Base-by-base conservation (phyloP, 2,888 invertebrate species). In the Atethmia centrago region DNA sequence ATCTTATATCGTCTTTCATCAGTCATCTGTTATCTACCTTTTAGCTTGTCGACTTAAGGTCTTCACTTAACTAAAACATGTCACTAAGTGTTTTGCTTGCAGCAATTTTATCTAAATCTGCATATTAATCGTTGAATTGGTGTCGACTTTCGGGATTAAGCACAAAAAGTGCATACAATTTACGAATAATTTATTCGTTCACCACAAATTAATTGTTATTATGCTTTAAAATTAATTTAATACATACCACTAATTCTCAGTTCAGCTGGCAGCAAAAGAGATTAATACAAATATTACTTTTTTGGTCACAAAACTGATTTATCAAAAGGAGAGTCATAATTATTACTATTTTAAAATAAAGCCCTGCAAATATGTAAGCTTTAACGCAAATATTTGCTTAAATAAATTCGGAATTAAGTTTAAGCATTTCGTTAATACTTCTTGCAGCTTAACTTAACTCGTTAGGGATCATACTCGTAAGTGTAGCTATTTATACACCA, bases 231-330 rank as follows among this genome's bases (percentile, higher is more conserved):
- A 82, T 69, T 67, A 66, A 70, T 80, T 70, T 1, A 59, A 84
- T 82, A 82, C 82, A 63, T 82, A 82, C 82, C 82, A 64, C 82
- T 82, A 80, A 82, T 82, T 82, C 82, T 71, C 82, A 82, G 81
- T 75, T 82, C 82, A 28, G 82, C 82, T 82, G 82, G 82, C 82
- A 82, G 84, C 82, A 84, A 83, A 80, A 82, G 81, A 82, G 82
- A 82, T 82, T 82, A 82, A 82, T 49, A 84, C 67, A 80, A 49
- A 56, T 65, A 82, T 84, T 80, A 84, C 81, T 75, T 80, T 70
- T 65, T 75, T 79, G 25, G 14, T 83, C 66, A 83, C 36, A 80
- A 70, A 66, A 58, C 45, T 71, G 67, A 64, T 72, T 83, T 53
- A 79, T 69, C 19, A 58, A 47, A 51, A 72, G 42, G 56, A 58